phyloP scores from a whole-genome alignment of 1,140 invertebrate genomes.

The Cotesia chilonis region DNA sequence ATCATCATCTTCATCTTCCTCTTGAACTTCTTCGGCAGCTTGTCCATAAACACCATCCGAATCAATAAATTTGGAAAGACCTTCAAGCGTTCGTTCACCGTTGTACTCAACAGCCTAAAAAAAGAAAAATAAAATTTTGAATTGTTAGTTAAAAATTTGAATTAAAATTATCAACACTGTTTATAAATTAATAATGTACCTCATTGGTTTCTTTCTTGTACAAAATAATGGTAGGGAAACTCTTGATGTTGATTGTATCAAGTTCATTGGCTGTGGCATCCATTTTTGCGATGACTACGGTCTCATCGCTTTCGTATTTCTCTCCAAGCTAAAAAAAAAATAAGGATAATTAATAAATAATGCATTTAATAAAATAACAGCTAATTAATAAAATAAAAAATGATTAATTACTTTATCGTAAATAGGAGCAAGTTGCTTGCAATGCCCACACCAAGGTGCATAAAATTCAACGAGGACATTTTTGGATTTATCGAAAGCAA shows the following conservation, averaged over 20 bases:
- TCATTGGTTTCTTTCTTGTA: slow-evolving; percentile 94
- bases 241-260: slow-evolving; percentile 92
- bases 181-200: slow-evolving; percentile 63
- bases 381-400: neutral
- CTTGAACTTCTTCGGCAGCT: slow-evolving; percentile 70
- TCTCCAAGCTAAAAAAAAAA: slow-evolving; percentile 73
- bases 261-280: slow-evolving; percentile 98
- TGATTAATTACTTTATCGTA: slow-evolving; percentile 75
- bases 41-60: slow-evolving; percentile 75
- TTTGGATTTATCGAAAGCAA: slow-evolving; percentile 89
- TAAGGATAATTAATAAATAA: slow-evolving; percentile 8
- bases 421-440: slow-evolving; percentile 95
- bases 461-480: slow-evolving; percentile 99
- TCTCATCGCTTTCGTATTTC: slow-evolving; percentile 85
- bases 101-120: slow-evolving; percentile 87
- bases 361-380: too few species aligned
- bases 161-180: neutral
- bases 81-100: slow-evolving; percentile 94
- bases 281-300: slow-evolving; percentile 96
- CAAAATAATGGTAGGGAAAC: slow-evolving; percentile 96
- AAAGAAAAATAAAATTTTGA: slow-evolving; percentile 39
- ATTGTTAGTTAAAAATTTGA: slow-evolving; percentile 17
- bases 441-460: slow-evolving; percentile 97
- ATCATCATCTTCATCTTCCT: slow-evolving; percentile 74
- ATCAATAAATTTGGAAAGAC: slow-evolving; percentile 91